A percentile compares a stretch with the other conserved stretches of the same genome.
These are phyloP conservation scores for Agrochola litura DNA, from an alignment of 2,888 invertebrate genomes.

Conservation along the genomic window DNA sequence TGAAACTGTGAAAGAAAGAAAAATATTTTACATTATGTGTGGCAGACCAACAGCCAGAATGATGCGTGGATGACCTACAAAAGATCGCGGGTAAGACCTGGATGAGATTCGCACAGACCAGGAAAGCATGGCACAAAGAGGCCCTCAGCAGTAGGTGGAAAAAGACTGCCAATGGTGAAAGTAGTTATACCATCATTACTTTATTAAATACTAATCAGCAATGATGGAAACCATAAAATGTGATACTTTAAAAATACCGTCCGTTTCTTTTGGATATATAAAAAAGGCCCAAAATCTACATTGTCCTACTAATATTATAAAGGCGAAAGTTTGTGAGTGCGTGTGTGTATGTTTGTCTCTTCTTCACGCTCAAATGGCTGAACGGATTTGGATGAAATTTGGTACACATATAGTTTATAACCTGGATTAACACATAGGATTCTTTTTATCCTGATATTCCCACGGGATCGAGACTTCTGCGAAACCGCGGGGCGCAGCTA, in stretches of 20 bases:
- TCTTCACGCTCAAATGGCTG: too few species aligned
- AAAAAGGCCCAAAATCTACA: background rate
- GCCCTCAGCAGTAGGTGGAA: background rate
- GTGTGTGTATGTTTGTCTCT: too few species aligned
- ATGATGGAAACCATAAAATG: background rate
- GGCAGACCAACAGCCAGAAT: too few species aligned
- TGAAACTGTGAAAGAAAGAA: conserved; percentile 75
- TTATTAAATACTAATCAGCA: background rate
- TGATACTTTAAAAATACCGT: background rate
- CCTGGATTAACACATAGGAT: too few species aligned
- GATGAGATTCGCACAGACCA: background rate
- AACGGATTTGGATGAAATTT: too few species aligned
- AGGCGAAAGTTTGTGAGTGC: too few species aligned
- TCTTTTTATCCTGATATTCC: too few species aligned
- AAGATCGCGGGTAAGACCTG: background rate
- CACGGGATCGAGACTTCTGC: too few species aligned
- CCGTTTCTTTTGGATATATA: background rate
- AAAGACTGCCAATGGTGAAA: background rate
- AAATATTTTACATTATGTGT: too few species aligned
- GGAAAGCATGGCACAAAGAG: background rate
- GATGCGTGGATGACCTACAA: background rate
- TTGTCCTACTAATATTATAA: too few species aligned
- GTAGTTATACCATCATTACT: background rate
- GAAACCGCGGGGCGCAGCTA: too few species aligned
- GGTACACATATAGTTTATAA: too few species aligned